These are phyloP conservation scores for Pollimyrus isidori DNA, from an alignment of 2,113 vertebrate genomes.

Conservation along the genomic window DNA sequence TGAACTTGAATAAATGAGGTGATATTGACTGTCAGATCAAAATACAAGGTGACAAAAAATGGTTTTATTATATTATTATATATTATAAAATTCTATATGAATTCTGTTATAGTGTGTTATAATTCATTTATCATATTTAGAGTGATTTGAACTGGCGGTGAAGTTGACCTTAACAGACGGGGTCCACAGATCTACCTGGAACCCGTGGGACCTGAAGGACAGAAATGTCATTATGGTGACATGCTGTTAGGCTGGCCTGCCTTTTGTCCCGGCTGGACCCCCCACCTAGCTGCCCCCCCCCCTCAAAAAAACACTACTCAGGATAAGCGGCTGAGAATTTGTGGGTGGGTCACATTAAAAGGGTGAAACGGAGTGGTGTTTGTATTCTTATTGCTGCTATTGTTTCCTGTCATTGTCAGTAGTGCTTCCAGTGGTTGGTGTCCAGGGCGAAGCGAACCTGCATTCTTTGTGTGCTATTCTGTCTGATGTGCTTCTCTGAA, in stretches of 20 bases:
- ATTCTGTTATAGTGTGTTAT: not conserved
- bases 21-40: not conserved
- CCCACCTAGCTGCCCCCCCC: not conserved
- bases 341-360: not conserved
- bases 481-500: slow-evolving; percentile 34
- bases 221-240: not conserved
- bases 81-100: not conserved
- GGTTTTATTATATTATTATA: not conserved
- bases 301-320: not conserved
- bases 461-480: slow-evolving; percentile 29
- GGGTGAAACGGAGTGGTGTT: not conserved
- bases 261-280: not conserved
- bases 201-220: too few species aligned
- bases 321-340: not conserved
- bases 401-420: not conserved
- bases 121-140: not conserved
- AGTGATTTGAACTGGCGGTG: not conserved
- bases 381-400: not conserved
- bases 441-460: slow-evolving; percentile 26
- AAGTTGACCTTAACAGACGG: not conserved
- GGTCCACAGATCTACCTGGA: not conserved
- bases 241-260: not conserved
- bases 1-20: not conserved
- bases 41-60: not conserved
- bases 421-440: not conserved